A percentile compares a stretch with the other conserved stretches of the same genome.
Conservation (phyloP, 23 tunicate genomes). For the Oikopleura dioica region DNA sequence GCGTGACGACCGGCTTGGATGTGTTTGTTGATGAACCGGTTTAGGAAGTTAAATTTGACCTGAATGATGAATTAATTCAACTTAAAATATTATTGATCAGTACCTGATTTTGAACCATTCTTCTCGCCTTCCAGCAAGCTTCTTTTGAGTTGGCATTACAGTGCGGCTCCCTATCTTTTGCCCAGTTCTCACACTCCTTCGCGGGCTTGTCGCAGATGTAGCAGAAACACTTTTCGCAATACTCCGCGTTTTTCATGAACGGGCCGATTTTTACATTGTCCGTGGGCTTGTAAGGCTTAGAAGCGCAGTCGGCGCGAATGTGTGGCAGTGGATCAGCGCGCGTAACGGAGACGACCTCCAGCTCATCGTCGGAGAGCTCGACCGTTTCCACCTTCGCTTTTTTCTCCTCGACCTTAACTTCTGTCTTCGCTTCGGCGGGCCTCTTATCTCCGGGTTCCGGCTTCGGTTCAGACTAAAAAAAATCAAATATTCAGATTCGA, state of each 20-base stretch:
- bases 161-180: neutral
- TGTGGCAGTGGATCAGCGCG: neutral
- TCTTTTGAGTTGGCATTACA: neutral
- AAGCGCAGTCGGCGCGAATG: neutral
- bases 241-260: neutral
- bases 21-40: neutral
- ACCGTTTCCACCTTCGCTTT: neutral
- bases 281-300: neutral
- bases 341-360: neutral
- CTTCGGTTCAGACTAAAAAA: neutral
- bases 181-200: neutral
- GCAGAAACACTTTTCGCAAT: neutral
- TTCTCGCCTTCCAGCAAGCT: neutral
- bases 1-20: neutral
- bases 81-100: too few species aligned
- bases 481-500: too few species aligned
- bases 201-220: neutral
- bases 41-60: neutral
- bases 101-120: neutral
- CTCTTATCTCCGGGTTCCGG: neutral
- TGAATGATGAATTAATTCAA: too few species aligned
- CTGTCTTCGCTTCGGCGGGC: neutral
- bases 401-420: neutral
- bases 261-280: neutral
- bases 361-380: neutral